Evolutionary conservation across 1,140 invertebrate species (phyloP).

Genomic region (Agrypnia vestita): DNA sequence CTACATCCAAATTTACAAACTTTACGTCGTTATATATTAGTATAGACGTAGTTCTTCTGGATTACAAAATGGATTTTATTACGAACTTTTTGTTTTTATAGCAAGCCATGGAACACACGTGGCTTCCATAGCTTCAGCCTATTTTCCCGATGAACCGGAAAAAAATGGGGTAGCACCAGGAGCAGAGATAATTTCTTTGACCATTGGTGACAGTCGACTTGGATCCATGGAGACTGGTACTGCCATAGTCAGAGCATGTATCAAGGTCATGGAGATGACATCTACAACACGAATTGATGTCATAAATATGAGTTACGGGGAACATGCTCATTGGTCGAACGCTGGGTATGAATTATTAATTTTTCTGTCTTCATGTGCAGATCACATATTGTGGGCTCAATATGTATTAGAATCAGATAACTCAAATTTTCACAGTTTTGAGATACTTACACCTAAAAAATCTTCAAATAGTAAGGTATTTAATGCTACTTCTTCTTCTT

Average conservation of each 20-base stretch:
- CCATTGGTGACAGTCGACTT: conserved; percentile 92
- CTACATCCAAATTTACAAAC: no score
- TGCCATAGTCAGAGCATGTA: conserved; percentile 91
- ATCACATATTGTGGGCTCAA: no score
- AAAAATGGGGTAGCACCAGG: conserved; percentile 97
- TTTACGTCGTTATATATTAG: no score
- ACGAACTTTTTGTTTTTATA: conserved; percentile 64
- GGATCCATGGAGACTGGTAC: conserved; percentile 97
- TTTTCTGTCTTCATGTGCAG: no score
- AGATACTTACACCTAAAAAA: no score
- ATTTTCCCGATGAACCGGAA: conserved; percentile 92
- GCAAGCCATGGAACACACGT: conserved; percentile 98
- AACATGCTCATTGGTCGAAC: conserved; percentile 92
- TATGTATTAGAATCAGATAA: no score
- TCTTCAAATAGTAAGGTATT: no score
- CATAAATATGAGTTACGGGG: conserved; percentile 99
- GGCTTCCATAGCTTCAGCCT: conserved; percentile 93
- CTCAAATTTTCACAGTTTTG: no score
- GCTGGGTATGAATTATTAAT: conserved; percentile 80
- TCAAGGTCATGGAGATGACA: conserved; percentile 86
- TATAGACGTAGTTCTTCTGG: no score
- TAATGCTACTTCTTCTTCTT: no score
- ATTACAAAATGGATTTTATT: neutral
- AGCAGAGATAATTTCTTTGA: conserved; percentile 94
- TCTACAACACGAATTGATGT: conserved; percentile 82